Percentiles rank a stretch among this genome's conserved stretches.
phyloP scores from a whole-genome alignment of 2,113 vertebrate genomes.

The Oxyruncus cristatus region DNA sequence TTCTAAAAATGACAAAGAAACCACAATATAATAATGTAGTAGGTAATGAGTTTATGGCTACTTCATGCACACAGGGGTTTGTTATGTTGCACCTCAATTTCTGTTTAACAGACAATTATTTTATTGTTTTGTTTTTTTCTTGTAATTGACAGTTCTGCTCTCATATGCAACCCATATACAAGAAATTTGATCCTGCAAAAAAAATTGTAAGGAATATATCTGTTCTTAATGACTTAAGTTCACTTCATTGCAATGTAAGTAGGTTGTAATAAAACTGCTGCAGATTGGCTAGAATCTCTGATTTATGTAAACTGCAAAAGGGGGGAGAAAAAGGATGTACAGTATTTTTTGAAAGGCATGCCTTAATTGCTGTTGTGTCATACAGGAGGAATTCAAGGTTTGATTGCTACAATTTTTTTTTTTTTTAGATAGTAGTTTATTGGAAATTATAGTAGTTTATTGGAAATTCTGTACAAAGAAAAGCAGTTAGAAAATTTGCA shows the following conservation, averaged over 20 bases:
- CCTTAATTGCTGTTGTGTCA: neutral
- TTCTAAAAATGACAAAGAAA: neutral
- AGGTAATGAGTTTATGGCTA: neutral
- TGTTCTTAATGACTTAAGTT: neutral
- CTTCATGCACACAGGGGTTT: neutral
- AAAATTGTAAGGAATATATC: neutral
- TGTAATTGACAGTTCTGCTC: neutral
- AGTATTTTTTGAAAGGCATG: neutral
- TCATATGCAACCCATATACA: neutral
- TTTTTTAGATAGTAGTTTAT: slow-evolving; percentile 17
- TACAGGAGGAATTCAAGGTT: neutral
- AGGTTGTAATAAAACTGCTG: neutral
- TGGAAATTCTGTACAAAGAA: slow-evolving; percentile 35
- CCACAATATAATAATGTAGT: neutral
- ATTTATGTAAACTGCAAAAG: neutral
- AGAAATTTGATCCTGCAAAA: neutral
- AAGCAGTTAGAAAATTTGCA: slow-evolving; percentile 53
- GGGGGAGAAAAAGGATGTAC: rapidly evolving
- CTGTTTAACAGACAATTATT: neutral
- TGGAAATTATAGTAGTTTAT: slow-evolving; percentile 21
- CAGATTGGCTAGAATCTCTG: neutral
- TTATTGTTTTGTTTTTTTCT: neutral
- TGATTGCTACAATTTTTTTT: slow-evolving; percentile 9
- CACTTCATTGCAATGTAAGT: neutral
- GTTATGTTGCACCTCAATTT: neutral